Percentiles rank a stretch among this genome's conserved stretches.
Evolutionary conservation across 2,113 vertebrate genomes (phyloP).

Genomic region (Smithornis capensis): DNA sequence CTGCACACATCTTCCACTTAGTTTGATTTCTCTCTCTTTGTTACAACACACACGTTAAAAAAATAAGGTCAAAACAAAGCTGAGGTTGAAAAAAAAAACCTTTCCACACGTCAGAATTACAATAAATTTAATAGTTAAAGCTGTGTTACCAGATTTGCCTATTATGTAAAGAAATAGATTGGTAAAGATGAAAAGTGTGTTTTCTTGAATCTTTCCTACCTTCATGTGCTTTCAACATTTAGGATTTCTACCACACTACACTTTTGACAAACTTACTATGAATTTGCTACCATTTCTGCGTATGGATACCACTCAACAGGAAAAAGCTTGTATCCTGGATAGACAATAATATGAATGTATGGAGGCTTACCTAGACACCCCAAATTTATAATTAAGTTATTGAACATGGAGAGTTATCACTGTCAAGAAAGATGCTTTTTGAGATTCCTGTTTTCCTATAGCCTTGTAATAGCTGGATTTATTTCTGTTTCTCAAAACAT

Average conservation of each 20-base stretch:
- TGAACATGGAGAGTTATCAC: not conserved
- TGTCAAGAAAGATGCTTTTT: not conserved
- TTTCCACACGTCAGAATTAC: not conserved
- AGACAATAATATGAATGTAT: not conserved
- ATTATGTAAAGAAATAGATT: not conserved
- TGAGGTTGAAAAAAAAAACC: not conserved
- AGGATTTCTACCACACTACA: not conserved
- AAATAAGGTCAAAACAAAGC: not conserved
- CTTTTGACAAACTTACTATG: not conserved
- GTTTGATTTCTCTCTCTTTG: not conserved
- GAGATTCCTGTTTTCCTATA: not conserved
- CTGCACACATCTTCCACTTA: not conserved
- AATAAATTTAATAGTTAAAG: not conserved
- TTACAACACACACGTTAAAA: rapidly evolving
- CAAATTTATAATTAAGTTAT: not conserved
- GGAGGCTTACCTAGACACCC: not conserved
- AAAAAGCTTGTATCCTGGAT: not conserved
- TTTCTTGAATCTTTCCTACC: not conserved
- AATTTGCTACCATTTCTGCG: not conserved
- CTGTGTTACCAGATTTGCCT: not conserved
- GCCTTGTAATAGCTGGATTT: not conserved
- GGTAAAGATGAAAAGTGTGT: not conserved
- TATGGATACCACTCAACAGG: not conserved
- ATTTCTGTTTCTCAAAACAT: constrained; percentile 35
- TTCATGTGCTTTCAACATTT: not conserved